Percentiles rank a stretch among this genome's conserved stretches.
phyloP scores from a whole-genome alignment of 2,888 invertebrate species.

The Nomada goodeniana region DNA sequence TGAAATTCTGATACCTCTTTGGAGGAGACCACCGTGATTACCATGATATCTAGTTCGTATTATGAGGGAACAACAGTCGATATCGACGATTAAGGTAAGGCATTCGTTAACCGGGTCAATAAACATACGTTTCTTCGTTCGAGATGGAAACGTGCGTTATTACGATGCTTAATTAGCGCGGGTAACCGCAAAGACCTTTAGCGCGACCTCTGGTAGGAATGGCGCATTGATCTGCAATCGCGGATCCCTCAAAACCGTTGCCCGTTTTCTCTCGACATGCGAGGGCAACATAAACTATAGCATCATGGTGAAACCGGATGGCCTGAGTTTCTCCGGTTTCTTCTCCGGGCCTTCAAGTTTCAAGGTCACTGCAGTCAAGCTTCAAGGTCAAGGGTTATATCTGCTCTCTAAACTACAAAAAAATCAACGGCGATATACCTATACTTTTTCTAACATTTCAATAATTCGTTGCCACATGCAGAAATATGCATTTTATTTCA shows the following conservation, averaged over 20 bases:
- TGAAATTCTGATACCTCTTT: not conserved
- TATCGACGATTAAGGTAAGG: not conserved
- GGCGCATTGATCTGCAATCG: slow-evolving; percentile 42
- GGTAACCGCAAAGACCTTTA: slow-evolving; percentile 47
- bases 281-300: slow-evolving; percentile 14
- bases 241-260: slow-evolving; percentile 34
- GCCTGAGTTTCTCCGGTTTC: slow-evolving; percentile 11
- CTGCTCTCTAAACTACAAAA: not conserved
- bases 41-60: too few relatives aligned
- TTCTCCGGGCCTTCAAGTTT: slow-evolving; percentile 5
- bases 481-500: not conserved
- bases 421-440: too few relatives aligned
- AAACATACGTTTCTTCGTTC: not conserved
- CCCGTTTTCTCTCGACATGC: slow-evolving; percentile 20
- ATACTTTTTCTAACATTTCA: not conserved
- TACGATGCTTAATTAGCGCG: slow-evolving; percentile 20
- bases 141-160: not conserved
- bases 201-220: slow-evolving; percentile 43
- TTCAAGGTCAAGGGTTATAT: slow-evolving; percentile 22
- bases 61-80: too few relatives aligned
- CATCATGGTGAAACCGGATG: slow-evolving; percentile 19
- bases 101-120: not conserved
- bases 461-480: not conserved
- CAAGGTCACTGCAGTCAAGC: slow-evolving; percentile 15
- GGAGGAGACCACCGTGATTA: not conserved